A percentile compares a stretch with the other conserved stretches of the same genome.
Evolutionary conservation across 92 coral and sea anemone genomes (phyloP).

Genomic region (Pocillopora meandrina): DNA sequence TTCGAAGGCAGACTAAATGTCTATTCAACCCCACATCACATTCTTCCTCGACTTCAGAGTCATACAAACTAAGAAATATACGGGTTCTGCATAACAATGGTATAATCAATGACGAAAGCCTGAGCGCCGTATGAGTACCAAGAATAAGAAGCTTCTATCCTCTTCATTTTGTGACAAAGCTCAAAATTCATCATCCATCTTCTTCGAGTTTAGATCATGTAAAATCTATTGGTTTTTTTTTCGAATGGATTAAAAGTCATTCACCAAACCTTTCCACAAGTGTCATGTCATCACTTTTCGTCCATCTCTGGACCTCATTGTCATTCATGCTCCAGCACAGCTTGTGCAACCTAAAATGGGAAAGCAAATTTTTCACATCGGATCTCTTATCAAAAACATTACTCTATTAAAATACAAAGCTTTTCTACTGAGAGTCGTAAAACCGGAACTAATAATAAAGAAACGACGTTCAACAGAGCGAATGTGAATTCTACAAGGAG

Average conservation of each 20-base stretch:
- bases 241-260: background rate
- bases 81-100: too few species aligned
- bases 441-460: too few species aligned
- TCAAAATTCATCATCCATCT: too few species aligned
- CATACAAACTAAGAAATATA: slow-evolving; percentile 16
- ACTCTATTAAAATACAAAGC: too few species aligned
- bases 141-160: too few species aligned
- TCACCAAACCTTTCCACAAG: slow-evolving; percentile 22
- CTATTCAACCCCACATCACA: slow-evolving; percentile 31
- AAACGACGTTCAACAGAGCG: too few species aligned
- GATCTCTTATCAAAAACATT: background rate
- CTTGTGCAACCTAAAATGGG: slow-evolving; percentile 7
- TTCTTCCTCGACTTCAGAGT: slow-evolving; percentile 19
- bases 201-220: background rate
- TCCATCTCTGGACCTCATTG: background rate
- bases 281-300: slow-evolving; percentile 11
- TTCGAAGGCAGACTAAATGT: slow-evolving; percentile 11
- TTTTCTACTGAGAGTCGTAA: too few species aligned
- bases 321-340: slow-evolving; percentile 10
- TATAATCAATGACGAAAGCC: too few species aligned
- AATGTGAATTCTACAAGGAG: too few species aligned
- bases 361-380: background rate
- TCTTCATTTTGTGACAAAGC: too few species aligned
- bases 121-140: too few species aligned
- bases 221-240: background rate